phyloP scores from a whole-genome alignment of 1,140 invertebrate species.

The Diabrotica undecimpunctata region DNA sequence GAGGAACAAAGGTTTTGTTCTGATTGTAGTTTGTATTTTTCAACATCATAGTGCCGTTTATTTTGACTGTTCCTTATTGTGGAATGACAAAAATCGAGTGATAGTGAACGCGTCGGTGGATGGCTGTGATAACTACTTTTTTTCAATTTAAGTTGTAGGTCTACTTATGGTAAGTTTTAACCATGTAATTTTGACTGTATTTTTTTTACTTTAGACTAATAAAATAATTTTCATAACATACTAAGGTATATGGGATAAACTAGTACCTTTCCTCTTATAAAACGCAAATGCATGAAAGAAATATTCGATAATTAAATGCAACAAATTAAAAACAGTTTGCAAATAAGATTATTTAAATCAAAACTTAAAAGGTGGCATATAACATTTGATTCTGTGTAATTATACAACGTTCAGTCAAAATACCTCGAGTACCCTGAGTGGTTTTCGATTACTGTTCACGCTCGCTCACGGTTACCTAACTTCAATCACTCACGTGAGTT shows the following conservation, averaged over 20 bases:
- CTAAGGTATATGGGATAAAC: slow-evolving; percentile 20
- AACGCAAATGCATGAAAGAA: not conserved
- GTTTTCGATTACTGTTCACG: no score
- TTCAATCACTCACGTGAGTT: no score
- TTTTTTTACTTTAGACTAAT: slow-evolving; percentile 11
- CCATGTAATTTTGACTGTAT: slow-evolving; percentile 19
- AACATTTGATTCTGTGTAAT: no score
- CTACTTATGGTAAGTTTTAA: slow-evolving; percentile 19
- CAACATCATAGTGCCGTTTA: not conserved
- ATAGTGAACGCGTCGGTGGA: slow-evolving; percentile 8
- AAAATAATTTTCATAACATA: slow-evolving; percentile 8
- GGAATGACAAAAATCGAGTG: not conserved
- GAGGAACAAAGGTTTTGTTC: no score
- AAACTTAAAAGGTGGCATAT: no score
- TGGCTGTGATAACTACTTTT: not conserved
- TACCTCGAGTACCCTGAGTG: no score
- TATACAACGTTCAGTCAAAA: no score
- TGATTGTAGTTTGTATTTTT: not conserved
- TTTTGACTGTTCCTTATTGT: no score
- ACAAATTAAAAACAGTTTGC: no score
- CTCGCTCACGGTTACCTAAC: no score
- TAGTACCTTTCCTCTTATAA: slow-evolving; percentile 7
- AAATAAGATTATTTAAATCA: no score
- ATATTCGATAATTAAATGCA: not conserved
- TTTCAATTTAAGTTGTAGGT: slow-evolving; percentile 10